Evolutionary conservation across 2,888 invertebrate species (phyloP), one percentile per base, ranked within the genome.

Genomic region (Notocelia uddmanniana): DNA sequence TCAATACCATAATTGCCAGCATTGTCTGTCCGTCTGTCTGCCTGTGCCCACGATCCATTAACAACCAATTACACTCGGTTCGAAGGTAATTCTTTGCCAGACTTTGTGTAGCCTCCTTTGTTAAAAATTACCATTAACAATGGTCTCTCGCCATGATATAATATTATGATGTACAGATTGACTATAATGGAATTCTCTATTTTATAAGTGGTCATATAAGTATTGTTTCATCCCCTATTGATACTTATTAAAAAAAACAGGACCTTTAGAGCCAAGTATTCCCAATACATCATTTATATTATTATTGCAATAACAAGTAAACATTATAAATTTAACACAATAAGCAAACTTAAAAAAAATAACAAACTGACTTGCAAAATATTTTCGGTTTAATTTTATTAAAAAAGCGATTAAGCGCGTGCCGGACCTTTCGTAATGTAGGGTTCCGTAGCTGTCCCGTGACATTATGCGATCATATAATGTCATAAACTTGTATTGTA

Each of bases 21-120:
- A 74, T 74, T 69, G 66, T 62, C 73, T 69, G 77, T 69, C 77
- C 80, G 76, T 75, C 76, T 75, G 63, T 74, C 76, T 79, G 78
- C 80, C 76, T 73, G 75, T 78, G 79, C 81, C 76, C 76, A 79
- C 77, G 79, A 79, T 82, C 82, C 83, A 85, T 85, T 83, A 83
- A 77, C 69, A 76, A 77, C 76, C 71, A 79, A 79, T 87, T 85
- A 86, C 81, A 79, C 81, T 85, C 82, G 81, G 85, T 84, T 85
- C 80, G 79, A 82, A 81, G 77, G 81, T 82, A 82, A 85, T 87
- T 88, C 85, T 85, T 87, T 86, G 80, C 77, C 78, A 83, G 74
- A 79, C 76, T 83, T 82, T 85, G 83, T 85, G 79, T 76, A 68
- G 76, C 69, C 74, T 81, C 85, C 82, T 86, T 89, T 89, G 86